Conservation (phyloP, 2,888 invertebrate species). For the Lasioglossum pauxillum region DNA sequence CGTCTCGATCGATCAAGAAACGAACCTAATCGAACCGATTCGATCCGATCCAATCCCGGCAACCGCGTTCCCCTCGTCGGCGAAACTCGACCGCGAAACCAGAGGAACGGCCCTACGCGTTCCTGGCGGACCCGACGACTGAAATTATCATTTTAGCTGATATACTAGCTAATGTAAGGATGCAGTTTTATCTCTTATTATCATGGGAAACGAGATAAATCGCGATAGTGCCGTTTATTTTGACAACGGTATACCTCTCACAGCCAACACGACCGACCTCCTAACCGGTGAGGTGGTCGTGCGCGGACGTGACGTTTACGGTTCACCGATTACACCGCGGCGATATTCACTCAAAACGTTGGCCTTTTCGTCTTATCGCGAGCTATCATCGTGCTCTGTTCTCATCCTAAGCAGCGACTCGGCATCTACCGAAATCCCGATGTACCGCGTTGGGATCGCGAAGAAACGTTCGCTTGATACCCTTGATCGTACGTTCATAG, state of each 20-base stretch:
- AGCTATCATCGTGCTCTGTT: not conserved
- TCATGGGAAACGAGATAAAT: conserved; percentile 85
- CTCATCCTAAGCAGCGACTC: not conserved
- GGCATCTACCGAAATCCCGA: not conserved
- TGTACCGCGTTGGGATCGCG: not conserved
- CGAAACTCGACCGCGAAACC: conserved; percentile 24
- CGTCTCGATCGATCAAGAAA: not conserved
- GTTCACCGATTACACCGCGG: conserved; percentile 67
- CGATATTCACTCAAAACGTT: conserved; percentile 10
- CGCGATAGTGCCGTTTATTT: conserved; percentile 85
- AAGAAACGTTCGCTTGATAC: no score
- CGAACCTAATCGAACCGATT: not conserved
- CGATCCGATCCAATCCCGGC: not conserved
- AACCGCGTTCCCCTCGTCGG: not conserved
- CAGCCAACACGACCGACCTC: conserved; percentile 55
- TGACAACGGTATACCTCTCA: conserved; percentile 79
- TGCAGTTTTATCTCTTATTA: conserved; percentile 85
- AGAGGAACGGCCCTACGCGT: conserved; percentile 78
- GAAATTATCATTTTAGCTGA: conserved; percentile 85
- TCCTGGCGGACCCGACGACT: conserved; percentile 82
- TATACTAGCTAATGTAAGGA: conserved; percentile 85
- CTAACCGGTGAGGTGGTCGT: conserved; percentile 45
- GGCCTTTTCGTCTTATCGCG: not conserved
- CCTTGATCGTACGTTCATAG: no score
- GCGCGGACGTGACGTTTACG: conserved; percentile 25